Evolutionary conservation across 2,888 invertebrate species (phyloP).

Genomic region (Netelia virgata): DNA sequence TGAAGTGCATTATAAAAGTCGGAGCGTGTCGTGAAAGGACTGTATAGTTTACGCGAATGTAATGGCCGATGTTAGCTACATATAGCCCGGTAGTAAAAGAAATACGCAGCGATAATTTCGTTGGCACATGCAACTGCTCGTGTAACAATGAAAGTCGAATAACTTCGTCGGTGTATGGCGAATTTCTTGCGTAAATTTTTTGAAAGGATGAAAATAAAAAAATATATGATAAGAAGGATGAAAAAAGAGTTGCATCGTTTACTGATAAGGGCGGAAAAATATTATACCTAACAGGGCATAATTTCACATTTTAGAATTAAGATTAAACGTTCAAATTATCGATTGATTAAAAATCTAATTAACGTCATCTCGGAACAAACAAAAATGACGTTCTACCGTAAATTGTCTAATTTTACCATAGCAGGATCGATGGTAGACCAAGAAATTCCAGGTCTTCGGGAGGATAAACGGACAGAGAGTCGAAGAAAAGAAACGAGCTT

Average conservation of each 20-base stretch:
- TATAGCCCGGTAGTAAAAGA: constrained; percentile 7
- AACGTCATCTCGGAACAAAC: constrained; percentile 64
- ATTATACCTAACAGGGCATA: no score
- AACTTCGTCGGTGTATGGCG: background rate
- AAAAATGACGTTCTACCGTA: constrained; percentile 8
- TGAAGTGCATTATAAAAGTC: constrained; percentile 64
- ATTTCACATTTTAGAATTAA: no score
- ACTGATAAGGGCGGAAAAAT: no score
- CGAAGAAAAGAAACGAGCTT: constrained; percentile 49
- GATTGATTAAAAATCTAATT: constrained; percentile 74
- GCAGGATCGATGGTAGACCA: constrained; percentile 62
- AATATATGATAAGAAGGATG: background rate
- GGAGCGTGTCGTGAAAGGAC: constrained; percentile 21
- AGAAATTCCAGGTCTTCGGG: constrained; percentile 29
- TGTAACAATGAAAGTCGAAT: constrained; percentile 37
- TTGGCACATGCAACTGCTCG: background rate
- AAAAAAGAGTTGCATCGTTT: background rate
- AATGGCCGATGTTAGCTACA: background rate
- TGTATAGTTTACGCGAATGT: constrained; percentile 17
- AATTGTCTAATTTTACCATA: constrained; percentile 41
- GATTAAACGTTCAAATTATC: constrained; percentile 63
- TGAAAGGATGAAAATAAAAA: constrained; percentile 15
- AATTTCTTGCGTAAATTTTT: constrained; percentile 16
- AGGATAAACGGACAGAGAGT: constrained; percentile 27
- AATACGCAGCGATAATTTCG: constrained; percentile 18